Percentiles rank a stretch among this genome's conserved stretches.
Conservation (phyloP, 2,888 invertebrate species). For the Caenorhabditis sp. region DNA sequence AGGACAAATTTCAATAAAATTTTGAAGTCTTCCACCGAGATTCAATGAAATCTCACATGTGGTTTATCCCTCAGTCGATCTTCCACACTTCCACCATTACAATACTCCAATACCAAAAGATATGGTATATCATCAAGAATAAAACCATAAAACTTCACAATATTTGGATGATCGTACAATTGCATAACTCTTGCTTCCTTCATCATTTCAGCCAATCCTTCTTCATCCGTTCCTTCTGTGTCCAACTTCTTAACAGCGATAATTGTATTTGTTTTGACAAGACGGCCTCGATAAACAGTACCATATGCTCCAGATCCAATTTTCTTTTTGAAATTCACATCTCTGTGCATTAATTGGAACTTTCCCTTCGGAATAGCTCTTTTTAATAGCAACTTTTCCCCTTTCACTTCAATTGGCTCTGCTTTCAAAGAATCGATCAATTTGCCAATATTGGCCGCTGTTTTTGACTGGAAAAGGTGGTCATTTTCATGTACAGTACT, state of each 20-base stretch:
- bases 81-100: conserved; percentile 60
- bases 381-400: conserved; percentile 44
- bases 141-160: conserved; percentile 64
- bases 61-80: conserved; percentile 41
- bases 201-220: conserved; percentile 62
- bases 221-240: conserved; percentile 47
- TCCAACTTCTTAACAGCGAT: conserved; percentile 49
- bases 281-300: conserved; percentile 58
- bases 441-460: conserved; percentile 36
- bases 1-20: no score
- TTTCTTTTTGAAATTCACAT: conserved; percentile 59
- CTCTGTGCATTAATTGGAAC: conserved; percentile 56
- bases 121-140: conserved; percentile 61
- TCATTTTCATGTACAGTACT: background rate
- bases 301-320: conserved; percentile 63
- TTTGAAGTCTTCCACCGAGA: no score
- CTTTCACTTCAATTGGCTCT: conserved; percentile 37
- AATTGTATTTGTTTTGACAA: conserved; percentile 36
- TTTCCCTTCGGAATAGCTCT: conserved; percentile 56
- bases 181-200: conserved; percentile 68
- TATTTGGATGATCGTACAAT: conserved; percentile 62
- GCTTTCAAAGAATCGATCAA: conserved; percentile 44
- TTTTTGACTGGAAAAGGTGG: conserved; percentile 28
- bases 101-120: conserved; percentile 62
- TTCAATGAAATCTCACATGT: conserved; percentile 6